Conservation (phyloP, 2,888 invertebrate species). For the Melolontha melolontha region DNA sequence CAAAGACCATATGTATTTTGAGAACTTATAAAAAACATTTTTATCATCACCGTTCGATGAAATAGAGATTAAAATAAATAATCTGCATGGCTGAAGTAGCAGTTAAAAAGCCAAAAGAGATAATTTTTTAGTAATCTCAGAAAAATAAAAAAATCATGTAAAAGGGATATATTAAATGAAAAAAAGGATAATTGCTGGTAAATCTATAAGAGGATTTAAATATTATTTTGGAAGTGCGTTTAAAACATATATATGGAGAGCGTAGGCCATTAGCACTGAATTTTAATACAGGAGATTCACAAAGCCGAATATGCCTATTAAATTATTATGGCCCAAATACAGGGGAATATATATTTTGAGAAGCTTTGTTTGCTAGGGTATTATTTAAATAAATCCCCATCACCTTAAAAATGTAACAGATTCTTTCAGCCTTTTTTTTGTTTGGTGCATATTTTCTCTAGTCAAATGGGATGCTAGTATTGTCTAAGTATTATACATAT, state of each 20-base stretch:
- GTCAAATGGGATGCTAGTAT: slow-evolving; percentile 1
- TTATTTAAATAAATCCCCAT: slow-evolving; percentile 26
- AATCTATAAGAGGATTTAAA: slow-evolving; percentile 43
- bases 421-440: not conserved
- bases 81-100: slow-evolving; percentile 5
- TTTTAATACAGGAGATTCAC: slow-evolving; percentile 37
- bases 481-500: slow-evolving; percentile 23
- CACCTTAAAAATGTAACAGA: not conserved
- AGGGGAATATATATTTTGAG: slow-evolving; percentile 44
- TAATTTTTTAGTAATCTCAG: slow-evolving; percentile 9
- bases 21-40: too few relatives aligned
- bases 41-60: not conserved
- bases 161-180: not conserved
- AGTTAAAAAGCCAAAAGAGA: slow-evolving; percentile 16
- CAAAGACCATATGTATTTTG: too few relatives aligned
- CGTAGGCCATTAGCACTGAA: slow-evolving; percentile 40
- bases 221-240: slow-evolving; percentile 31
- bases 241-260: not conserved
- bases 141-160: slow-evolving; percentile 13
- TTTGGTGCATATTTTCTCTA: slow-evolving; percentile 17
- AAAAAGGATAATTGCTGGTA: slow-evolving; percentile 11
- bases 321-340: slow-evolving; percentile 48
- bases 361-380: slow-evolving; percentile 36
- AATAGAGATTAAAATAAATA: slow-evolving; percentile 29
- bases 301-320: slow-evolving; percentile 48